phyloP scores from a whole-genome alignment of 2,888 invertebrate genomes.

The Tineola bisselliella region DNA sequence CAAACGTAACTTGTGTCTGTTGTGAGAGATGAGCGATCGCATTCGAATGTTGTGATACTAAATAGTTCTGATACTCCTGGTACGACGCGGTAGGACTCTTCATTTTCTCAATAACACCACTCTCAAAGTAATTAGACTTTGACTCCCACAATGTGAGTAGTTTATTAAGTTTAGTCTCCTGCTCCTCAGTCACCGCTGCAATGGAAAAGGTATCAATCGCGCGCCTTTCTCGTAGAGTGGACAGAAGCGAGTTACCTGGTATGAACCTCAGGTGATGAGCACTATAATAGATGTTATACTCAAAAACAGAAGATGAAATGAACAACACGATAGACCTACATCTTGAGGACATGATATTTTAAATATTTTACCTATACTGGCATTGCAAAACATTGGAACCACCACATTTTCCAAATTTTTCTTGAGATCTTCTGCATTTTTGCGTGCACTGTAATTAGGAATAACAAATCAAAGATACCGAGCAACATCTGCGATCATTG shows the following conservation, averaged over 20 bases:
- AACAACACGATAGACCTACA: conserved; percentile 39
- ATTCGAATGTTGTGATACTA: conserved; percentile 82
- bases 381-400: conserved; percentile 97
- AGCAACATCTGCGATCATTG: conserved; percentile 31
- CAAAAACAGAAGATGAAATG: neutral
- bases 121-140: conserved; percentile 89
- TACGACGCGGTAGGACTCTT: conserved; percentile 89
- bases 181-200: conserved; percentile 84
- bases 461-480: conserved; percentile 66
- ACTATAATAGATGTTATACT: neutral
- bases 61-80: conserved; percentile 86
- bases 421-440: conserved; percentile 93
- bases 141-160: conserved; percentile 96
- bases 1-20: conserved; percentile 85
- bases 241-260: conserved; percentile 59
- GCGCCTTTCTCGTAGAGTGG: conserved; percentile 27
- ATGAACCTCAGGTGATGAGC: neutral
- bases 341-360: conserved; percentile 63
- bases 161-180: conserved; percentile 91
- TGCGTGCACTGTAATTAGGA: conserved; percentile 86
- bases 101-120: conserved; percentile 84
- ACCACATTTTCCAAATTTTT: conserved; percentile 94
- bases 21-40: conserved; percentile 80
- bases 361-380: conserved; percentile 77
- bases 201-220: conserved; percentile 36